Conservation (phyloP, 1,140 invertebrate species). For the Cecropterus lyciades region DNA sequence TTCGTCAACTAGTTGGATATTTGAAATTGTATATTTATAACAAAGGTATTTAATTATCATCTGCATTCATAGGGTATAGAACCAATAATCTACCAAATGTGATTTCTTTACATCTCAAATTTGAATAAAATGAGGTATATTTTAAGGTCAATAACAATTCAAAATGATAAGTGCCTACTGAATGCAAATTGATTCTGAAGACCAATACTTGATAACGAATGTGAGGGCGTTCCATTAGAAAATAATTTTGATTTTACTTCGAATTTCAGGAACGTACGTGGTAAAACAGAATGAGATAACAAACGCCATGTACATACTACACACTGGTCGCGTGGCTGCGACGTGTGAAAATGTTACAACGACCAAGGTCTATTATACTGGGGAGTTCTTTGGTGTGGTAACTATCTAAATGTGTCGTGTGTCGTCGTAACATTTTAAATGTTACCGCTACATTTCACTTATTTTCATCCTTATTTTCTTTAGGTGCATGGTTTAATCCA, state of each 20-base stretch:
- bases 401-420: slow-evolving; percentile 4
- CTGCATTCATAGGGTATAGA: no score
- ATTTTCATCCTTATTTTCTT: slow-evolving; percentile 33
- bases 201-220: no score
- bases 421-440: no score
- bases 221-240: no score
- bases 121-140: no score
- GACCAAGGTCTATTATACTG: slow-evolving; percentile 45
- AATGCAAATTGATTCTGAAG: no score
- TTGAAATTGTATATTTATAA: slow-evolving; percentile 65
- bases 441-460: background rate
- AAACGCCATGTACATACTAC: slow-evolving; percentile 75
- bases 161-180: no score
- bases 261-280: slow-evolving; percentile 64
- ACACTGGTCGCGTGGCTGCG: slow-evolving; percentile 64
- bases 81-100: no score
- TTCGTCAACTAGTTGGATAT: slow-evolving; percentile 67
- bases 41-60: slow-evolving; percentile 53
- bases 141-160: no score
- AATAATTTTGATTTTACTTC: no score
- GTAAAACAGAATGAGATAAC: slow-evolving; percentile 76
- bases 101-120: no score
- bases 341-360: slow-evolving; percentile 30
- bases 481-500: slow-evolving; percentile 56
- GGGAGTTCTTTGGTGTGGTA: slow-evolving; percentile 62